Evolutionary conservation across 1,140 invertebrate genomes (phyloP).

Genomic region (Formica exsecta): DNA sequence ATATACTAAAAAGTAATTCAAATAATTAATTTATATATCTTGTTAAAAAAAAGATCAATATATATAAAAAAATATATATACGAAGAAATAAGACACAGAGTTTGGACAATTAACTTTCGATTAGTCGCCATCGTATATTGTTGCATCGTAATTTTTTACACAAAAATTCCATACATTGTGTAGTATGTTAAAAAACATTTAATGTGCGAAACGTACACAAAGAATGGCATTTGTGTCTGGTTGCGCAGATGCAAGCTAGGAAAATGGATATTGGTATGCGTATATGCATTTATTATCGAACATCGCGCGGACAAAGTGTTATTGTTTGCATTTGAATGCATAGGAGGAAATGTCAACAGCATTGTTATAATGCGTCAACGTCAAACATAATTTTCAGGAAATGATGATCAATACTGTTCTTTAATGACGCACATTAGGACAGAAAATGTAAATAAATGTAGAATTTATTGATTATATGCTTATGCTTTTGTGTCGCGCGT

Average conservation of each 20-base stretch:
- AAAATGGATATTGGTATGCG: conserved; percentile 34
- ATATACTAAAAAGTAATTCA: not conserved
- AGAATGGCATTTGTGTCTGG: not conserved
- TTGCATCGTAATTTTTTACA: not conserved
- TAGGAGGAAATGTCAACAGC: conserved; percentile 16
- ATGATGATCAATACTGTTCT: conserved; percentile 47
- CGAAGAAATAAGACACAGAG: not conserved
- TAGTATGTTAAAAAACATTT: conserved; percentile 3
- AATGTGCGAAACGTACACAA: not conserved
- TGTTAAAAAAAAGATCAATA: not conserved
- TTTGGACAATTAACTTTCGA: not conserved
- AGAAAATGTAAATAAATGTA: conserved; percentile 25
- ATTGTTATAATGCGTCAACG: not conserved
- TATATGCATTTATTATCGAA: conserved; percentile 13
- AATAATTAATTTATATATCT: not conserved
- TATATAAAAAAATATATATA: not conserved
- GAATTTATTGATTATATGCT: not conserved
- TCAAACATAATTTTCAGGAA: conserved; percentile 35
- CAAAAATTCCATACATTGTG: not conserved
- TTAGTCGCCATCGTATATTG: not conserved
- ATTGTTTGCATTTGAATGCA: conserved; percentile 12
- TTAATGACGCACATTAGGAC: conserved; percentile 11
- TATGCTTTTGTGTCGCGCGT: not conserved
- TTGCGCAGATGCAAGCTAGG: not conserved
- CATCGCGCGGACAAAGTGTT: conserved; percentile 25